Evolutionary conservation across 2,797 vertebrate species (phyloP), one percentile per base, ranked within the genome.

Genomic region (Leucoraja ocellata): DNA sequence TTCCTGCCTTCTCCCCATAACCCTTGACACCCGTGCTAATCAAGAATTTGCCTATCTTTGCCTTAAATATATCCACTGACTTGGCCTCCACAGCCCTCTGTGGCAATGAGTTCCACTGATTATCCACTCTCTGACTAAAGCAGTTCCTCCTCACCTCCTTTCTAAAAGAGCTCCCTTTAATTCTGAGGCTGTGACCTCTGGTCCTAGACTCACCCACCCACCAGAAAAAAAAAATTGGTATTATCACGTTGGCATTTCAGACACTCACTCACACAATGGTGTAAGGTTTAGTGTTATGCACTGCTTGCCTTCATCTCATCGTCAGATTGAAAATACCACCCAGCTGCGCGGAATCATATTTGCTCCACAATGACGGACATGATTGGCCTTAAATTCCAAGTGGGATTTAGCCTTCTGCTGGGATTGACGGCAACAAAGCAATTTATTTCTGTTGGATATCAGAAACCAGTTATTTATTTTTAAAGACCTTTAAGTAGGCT

Each of bases 301-400:
- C 32, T 32, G 61, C 58, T 32, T 63, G 58, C 25, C 14, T 63
- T 86, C 63, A 65, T 86, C 61, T 86, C 14, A 0, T 86, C 61
- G 32, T 32, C 3, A 16, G 84, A 68, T 86, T 36, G 80, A 68
- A 63, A 88, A 88, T 68, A 2, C 16, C 84, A 65, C n/a, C 32
- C 7, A 88, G n/a, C 84, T 65, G 84, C 84, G 9, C 14, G 65
- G 84, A 32, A 7, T 88, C n/a, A 88, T 65, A 68, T 88, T 68
- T 36, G 16, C n/a, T 63, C n/a, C 84, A 54, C 84, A 88, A 21
- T 36, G 32, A 88, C 18, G 58, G 58, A 32, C 23, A 32, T 63
- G 28, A 86, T 68, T 68, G 84, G 6, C 6, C 84, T 88, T 68
- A 68, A 88, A 68, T 68, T 68, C 84, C 63, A 88, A 88, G n/a